Percentiles rank a stretch among this genome's conserved stretches.
Evolutionary conservation across 2,888 invertebrate species (phyloP).

Genomic region (Dendrolimus houi): DNA sequence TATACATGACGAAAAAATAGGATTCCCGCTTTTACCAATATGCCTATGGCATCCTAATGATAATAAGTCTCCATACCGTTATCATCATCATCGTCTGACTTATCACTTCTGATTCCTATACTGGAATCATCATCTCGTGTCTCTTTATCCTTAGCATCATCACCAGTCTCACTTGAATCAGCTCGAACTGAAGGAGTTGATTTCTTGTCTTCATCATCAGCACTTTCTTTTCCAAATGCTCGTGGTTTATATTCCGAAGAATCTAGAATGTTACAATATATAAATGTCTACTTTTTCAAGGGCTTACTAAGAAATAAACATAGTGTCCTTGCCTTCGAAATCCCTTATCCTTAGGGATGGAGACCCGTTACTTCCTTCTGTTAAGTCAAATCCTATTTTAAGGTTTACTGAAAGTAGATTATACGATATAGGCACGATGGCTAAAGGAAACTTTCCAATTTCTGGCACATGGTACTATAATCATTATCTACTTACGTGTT

Average conservation of each 20-base stretch:
- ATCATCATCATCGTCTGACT: constrained; percentile 17
- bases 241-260: constrained; percentile 21
- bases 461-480: no score
- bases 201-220: constrained; percentile 5
- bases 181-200: constrained; percentile 15
- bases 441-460: background rate
- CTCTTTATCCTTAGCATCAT: constrained; percentile 13
- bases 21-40: no score
- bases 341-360: constrained; percentile 38
- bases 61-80: constrained; percentile 3
- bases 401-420: constrained; percentile 43
- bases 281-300: no score
- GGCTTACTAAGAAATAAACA: no score
- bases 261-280: constrained; percentile 12
- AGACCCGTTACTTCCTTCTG: constrained; percentile 33
- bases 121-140: constrained; percentile 10
- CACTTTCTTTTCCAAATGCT: constrained; percentile 13
- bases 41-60: no score
- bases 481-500: background rate
- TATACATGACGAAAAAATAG: no score
- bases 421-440: constrained; percentile 1
- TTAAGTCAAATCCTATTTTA: constrained; percentile 51
- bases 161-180: constrained; percentile 26
- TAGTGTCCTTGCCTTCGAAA: constrained; percentile 34
- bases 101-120: constrained; percentile 10